Percentiles rank a stretch among this genome's conserved stretches.
These are phyloP conservation scores for Homarus americanus DNA, from an alignment of 1,140 invertebrate genomes.

Conservation along the genomic window DNA sequence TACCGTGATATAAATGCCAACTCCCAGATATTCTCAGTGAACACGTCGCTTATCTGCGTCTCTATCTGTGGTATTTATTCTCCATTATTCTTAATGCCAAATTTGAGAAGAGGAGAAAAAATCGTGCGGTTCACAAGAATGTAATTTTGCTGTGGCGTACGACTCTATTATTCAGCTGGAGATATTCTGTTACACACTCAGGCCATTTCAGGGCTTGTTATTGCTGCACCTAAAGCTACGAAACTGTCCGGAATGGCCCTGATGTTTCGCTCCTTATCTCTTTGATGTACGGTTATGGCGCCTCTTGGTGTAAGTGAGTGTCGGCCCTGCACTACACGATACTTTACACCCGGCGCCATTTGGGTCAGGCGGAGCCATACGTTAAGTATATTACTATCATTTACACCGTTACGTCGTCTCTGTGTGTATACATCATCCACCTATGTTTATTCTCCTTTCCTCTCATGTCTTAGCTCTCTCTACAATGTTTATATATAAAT, in stretches of 20 bases:
- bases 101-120: neutral
- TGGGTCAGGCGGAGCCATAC: neutral
- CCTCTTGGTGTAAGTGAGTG: neutral
- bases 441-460: too few species aligned
- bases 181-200: neutral
- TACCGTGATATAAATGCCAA: too few species aligned
- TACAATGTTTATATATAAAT: too few species aligned
- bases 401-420: too few species aligned
- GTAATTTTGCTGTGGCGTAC: neutral
- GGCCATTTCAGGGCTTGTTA: neutral
- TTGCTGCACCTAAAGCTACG: neutral
- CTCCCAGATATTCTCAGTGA: neutral
- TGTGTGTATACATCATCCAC: too few species aligned
- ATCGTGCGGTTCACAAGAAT: neutral
- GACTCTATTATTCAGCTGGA: neutral
- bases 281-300: slow-evolving; percentile 1
- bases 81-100: neutral
- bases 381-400: neutral
- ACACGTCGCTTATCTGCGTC: neutral
- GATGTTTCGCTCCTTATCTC: slow-evolving; percentile 3
- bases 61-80: neutral
- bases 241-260: slow-evolving; percentile 1
- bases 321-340: neutral
- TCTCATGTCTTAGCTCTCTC: too few species aligned
- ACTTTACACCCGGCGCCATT: neutral